Percentiles rank a stretch among this genome's conserved stretches.
phyloP scores from a whole-genome alignment of 2,888 invertebrate species.

The Netelia virgata region DNA sequence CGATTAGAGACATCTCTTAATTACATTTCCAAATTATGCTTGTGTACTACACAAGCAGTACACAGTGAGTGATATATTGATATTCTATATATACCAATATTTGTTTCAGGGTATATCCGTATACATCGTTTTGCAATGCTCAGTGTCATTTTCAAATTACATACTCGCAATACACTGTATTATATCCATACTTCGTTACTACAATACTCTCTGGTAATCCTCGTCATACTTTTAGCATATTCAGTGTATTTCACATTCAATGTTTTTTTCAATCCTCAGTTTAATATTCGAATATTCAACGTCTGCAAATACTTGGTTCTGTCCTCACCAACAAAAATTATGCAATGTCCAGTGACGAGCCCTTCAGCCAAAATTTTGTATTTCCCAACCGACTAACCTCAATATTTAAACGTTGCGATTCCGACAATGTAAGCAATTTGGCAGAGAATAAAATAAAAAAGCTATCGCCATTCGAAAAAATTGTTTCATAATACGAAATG shows the following conservation, averaged over 20 bases:
- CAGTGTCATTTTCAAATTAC: conserved; percentile 12
- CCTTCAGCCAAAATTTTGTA: not conserved
- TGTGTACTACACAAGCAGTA: conserved; percentile 13
- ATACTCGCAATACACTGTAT: conserved; percentile 33
- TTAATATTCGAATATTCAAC: not conserved
- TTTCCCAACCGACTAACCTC: not conserved
- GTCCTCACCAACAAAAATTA: not conserved
- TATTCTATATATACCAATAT: not conserved
- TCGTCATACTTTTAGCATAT: not conserved
- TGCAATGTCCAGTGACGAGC: conserved; percentile 32
- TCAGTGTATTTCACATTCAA: conserved; percentile 10
- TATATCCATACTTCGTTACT: conserved; percentile 16
- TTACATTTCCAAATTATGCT: not conserved
- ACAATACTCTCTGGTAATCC: conserved; percentile 39
- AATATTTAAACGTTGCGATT: not conserved
- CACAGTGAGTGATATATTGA: conserved; percentile 20
- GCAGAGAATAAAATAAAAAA: not conserved
- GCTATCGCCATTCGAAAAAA: conserved; percentile 21
- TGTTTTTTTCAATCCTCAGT: not conserved
- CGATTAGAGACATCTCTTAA: conserved; percentile 14
- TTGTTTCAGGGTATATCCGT: not conserved
- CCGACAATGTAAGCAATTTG: not conserved
- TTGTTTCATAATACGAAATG: no score
- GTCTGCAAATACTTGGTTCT: not conserved
- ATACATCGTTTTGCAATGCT: conserved; percentile 11